Evolutionary conservation across 2,888 invertebrate genomes (phyloP), one percentile per base, ranked within the genome.

Genomic region (Formica aserva): DNA sequence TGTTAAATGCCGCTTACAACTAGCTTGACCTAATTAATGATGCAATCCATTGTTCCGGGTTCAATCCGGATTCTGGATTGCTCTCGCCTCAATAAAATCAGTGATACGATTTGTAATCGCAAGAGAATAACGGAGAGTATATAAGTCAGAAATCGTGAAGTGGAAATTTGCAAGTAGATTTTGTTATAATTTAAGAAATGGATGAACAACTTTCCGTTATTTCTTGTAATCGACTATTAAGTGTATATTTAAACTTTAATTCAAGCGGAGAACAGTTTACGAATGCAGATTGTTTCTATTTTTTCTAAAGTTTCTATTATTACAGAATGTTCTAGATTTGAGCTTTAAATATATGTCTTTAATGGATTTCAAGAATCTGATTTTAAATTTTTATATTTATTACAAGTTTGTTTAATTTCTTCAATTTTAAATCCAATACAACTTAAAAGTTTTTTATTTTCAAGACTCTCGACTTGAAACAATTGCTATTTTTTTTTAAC

Each of bases 1-100:
- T 71, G 77, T 76, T 71, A 65, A 76, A 77, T 60, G 29, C 48
- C 60, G 55, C 65, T 65, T 71, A 63, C 60, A 32, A 72, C 60
- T 72, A 60, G 72, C 78, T 80, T 83, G 84, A 84, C 76, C 84
- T 55, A 82, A 83, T 84, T 83, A 75, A 83, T 45, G 63, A 80
- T 82, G 78, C 60, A 80, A 45, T 80, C 38, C 38, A n/a, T 60
- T 38, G 41, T 29, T 77, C 35, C 35, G 6, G 35, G 8, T 35
- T 35, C 35, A 35, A 35, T 35, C 35, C 55, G 35, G 26, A 67
- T 66, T 29, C 78, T 60, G 32, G 71, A 48, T 45, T 26, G 45
- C 13, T 72, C 32, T 62, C 45, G 35, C 62, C n/a, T 48, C 13
- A 45, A 41, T 48, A 71, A 71, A 72, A 80, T 80, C 60, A 72